A percentile compares a stretch with the other conserved stretches of the same genome.
Evolutionary conservation across 2,888 invertebrate species (phyloP).

Genomic region (Lagria hirta): DNA sequence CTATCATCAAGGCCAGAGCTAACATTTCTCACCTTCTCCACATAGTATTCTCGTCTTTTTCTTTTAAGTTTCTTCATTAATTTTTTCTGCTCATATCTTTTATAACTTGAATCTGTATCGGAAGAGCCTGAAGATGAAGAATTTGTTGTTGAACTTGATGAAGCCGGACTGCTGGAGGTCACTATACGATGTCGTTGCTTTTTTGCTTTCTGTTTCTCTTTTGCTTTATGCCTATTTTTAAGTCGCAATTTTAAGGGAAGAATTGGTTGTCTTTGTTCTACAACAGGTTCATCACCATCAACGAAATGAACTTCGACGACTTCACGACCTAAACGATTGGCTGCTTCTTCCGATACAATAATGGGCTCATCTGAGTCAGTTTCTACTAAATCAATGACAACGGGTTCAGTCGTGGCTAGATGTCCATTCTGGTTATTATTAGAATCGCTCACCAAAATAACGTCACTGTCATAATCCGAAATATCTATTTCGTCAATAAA

Average conservation of each 20-base stretch:
- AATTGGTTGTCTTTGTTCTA: conserved; percentile 31
- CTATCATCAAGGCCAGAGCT: too few relatives aligned
- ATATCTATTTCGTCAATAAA: conserved; percentile 35
- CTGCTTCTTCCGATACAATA: conserved; percentile 38
- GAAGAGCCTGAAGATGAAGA: conserved; percentile 27
- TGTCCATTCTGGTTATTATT: conserved; percentile 20
- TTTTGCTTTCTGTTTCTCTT: conserved; percentile 27
- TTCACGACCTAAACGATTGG: conserved; percentile 24
- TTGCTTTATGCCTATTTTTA: conserved; percentile 38
- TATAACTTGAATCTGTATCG: conserved; percentile 27
- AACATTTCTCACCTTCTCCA: conserved; percentile 13
- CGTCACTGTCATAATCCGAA: conserved; percentile 50
- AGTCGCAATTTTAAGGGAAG: conserved; percentile 41
- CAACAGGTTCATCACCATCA: too few relatives aligned
- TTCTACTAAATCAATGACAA: conserved; percentile 42
- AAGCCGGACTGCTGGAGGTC: conserved; percentile 23
- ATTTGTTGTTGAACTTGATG: conserved; percentile 12
- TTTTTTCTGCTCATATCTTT: conserved; percentile 26
- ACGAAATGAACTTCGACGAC: too few relatives aligned
- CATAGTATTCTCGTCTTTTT: conserved; percentile 8
- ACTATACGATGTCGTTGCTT: conserved; percentile 7
- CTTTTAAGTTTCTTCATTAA: conserved; percentile 20
- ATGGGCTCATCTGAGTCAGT: conserved; percentile 46
- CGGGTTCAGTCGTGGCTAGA: conserved; percentile 37
- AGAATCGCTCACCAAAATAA: conserved; percentile 43